A percentile compares a stretch with the other conserved stretches of the same genome.
phyloP scores from a whole-genome alignment of 1,140 invertebrate species.

The Maconellicoccus hirsutus region DNA sequence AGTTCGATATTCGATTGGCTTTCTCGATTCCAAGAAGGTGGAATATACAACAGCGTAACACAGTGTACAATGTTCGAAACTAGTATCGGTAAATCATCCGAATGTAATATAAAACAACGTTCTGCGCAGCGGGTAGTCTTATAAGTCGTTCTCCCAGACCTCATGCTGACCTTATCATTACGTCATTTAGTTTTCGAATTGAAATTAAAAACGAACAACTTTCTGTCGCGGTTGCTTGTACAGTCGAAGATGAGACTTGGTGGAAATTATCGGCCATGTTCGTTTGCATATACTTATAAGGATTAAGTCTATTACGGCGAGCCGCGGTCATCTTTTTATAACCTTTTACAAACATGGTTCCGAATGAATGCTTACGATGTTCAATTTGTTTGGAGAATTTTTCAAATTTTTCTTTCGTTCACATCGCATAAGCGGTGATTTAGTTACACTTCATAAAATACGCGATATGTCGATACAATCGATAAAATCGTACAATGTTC shows the following conservation, averaged over 20 bases:
- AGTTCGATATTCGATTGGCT: neutral
- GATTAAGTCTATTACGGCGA: too few species aligned
- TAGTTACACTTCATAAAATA: too few species aligned
- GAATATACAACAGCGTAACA: constrained; percentile 2
- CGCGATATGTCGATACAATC: too few species aligned
- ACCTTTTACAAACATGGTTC: too few species aligned
- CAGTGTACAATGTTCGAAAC: constrained; percentile 18
- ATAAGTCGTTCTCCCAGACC: constrained; percentile 20
- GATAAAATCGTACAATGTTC: too few species aligned
- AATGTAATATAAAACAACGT: constrained; percentile 22
- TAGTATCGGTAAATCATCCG: constrained; percentile 20
- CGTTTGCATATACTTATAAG: neutral
- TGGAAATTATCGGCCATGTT: constrained; percentile 3
- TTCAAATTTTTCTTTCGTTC: too few species aligned
- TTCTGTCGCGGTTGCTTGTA: neutral
- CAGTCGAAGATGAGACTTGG: neutral
- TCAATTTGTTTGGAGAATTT: too few species aligned
- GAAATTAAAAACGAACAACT: constrained; percentile 20
- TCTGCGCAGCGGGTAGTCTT: constrained; percentile 15
- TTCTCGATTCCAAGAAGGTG: neutral
- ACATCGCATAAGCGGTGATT: too few species aligned
- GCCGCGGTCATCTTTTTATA: too few species aligned
- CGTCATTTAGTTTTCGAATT: constrained; percentile 20
- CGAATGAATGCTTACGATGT: too few species aligned
- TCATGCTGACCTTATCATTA: constrained; percentile 22